Evolutionary conservation across 2,888 invertebrate species (phyloP).

Genomic region (Pristionchus mayeri): DNA sequence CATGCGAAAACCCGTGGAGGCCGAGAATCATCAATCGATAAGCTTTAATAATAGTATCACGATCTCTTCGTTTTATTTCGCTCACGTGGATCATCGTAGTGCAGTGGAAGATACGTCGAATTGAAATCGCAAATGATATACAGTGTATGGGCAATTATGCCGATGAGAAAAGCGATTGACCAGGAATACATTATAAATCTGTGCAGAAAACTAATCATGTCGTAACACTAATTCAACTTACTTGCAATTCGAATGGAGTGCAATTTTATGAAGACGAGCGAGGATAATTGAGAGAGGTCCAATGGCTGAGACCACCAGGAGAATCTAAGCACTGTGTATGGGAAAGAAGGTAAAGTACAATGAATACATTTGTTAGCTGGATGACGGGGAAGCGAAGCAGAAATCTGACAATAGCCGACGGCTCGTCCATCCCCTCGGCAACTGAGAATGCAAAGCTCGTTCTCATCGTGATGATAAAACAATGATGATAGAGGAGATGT

Average conservation of each 20-base stretch:
- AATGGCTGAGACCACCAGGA: not conserved
- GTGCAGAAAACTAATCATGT: not conserved
- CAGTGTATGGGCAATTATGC: not conserved
- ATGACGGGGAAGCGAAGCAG: not conserved
- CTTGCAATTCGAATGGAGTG: conserved; percentile 8
- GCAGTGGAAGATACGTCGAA: not conserved
- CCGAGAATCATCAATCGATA: not conserved
- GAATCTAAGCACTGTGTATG: not conserved
- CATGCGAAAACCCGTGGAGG: conserved; percentile 6
- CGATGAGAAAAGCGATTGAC: not conserved
- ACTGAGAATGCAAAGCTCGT: not conserved
- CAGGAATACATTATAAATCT: not conserved
- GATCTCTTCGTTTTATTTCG: not conserved
- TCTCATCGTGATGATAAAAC: not conserved
- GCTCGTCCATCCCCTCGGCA: not conserved
- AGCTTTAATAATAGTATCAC: not conserved
- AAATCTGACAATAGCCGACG: not conserved
- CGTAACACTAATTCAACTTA: not conserved
- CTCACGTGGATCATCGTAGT: not conserved
- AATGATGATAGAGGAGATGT: not conserved
- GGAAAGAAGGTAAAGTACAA: not conserved
- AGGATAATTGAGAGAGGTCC: not conserved
- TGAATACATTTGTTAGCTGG: not conserved
- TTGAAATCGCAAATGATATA: not conserved
- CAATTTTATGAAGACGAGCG: not conserved